A percentile compares a stretch with the other conserved stretches of the same genome.
Conservation (phyloP, 2,888 invertebrate genomes). For the Eristalinus aeneus region DNA sequence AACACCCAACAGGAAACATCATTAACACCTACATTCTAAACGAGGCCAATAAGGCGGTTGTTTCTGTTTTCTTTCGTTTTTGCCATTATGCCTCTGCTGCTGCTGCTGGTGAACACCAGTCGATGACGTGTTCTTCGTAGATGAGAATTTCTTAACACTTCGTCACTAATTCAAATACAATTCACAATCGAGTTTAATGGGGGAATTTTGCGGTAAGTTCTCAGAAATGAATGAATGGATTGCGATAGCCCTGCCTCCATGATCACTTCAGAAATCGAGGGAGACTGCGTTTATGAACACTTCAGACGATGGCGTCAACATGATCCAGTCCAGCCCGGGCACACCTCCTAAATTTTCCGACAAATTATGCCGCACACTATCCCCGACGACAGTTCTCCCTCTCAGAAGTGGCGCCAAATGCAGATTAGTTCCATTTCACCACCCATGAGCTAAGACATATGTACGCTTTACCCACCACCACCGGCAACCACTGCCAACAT, state of each 20-base stretch:
- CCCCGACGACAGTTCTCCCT: not conserved
- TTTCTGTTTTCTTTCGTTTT: not conserved
- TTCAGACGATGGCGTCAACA: not conserved
- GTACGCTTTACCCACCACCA: slow-evolving; percentile 11
- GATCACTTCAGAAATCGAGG: too few relatives aligned
- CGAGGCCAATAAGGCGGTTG: not conserved
- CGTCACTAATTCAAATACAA: not conserved
- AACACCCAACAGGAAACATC: slow-evolving; percentile 15
- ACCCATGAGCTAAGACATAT: slow-evolving; percentile 24
- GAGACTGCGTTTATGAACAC: too few relatives aligned
- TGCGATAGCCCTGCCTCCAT: too few relatives aligned
- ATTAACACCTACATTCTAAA: slow-evolving; percentile 25
- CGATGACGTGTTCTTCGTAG: not conserved
- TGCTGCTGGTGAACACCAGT: not conserved
- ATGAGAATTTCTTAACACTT: not conserved
- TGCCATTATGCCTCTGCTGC: not conserved
- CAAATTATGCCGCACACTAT: not conserved
- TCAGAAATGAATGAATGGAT: not conserved
- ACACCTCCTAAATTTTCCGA: not conserved
- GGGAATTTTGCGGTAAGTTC: not conserved
- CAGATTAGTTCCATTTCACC: slow-evolving; percentile 9
- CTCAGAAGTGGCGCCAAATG: slow-evolving; percentile 37
- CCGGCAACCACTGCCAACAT: not conserved
- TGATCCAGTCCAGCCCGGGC: not conserved
- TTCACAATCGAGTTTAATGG: not conserved